These are phyloP conservation scores for Drosophila jambulina DNA, from an alignment of 1,140 invertebrate species.

Conservation along the genomic window DNA sequence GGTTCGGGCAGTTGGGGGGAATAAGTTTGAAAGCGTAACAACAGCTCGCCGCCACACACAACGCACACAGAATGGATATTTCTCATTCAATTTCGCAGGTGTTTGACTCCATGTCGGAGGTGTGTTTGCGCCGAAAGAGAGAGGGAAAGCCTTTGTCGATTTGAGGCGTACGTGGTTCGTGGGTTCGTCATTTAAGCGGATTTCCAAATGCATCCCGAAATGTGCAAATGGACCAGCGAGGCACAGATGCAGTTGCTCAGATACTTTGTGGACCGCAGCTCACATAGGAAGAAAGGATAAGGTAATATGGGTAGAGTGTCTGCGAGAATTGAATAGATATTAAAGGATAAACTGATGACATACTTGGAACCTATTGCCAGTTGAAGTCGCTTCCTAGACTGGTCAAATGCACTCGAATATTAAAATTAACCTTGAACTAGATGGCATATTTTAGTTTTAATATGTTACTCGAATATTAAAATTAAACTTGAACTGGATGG, in stretches of 20 bases:
- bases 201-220: slow-evolving; percentile 45
- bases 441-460: too few species aligned
- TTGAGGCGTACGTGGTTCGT: slow-evolving; percentile 60
- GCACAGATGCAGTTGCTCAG: slow-evolving; percentile 12
- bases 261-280: slow-evolving; percentile 26
- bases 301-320: background rate
- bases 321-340: background rate
- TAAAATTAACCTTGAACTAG: too few species aligned
- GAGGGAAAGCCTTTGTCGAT: slow-evolving; percentile 62
- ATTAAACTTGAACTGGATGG: too few species aligned
- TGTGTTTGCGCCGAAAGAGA: slow-evolving; percentile 20
- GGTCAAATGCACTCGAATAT: too few species aligned
- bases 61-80: slow-evolving; percentile 70
- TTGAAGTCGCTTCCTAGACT: too few species aligned
- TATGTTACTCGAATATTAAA: too few species aligned
- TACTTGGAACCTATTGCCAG: background rate
- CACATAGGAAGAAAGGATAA: slow-evolving; percentile 1
- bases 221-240: slow-evolving; percentile 31
- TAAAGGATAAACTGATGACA: background rate
- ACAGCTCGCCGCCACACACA: slow-evolving; percentile 24
- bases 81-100: slow-evolving; percentile 80
- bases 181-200: slow-evolving; percentile 47
- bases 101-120: slow-evolving; percentile 65
- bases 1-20: slow-evolving; percentile 17
- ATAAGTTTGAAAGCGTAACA: slow-evolving; percentile 57